Base-by-base conservation (phyloP, 1,140 invertebrate species). In the Potamilus streckersoni region DNA sequence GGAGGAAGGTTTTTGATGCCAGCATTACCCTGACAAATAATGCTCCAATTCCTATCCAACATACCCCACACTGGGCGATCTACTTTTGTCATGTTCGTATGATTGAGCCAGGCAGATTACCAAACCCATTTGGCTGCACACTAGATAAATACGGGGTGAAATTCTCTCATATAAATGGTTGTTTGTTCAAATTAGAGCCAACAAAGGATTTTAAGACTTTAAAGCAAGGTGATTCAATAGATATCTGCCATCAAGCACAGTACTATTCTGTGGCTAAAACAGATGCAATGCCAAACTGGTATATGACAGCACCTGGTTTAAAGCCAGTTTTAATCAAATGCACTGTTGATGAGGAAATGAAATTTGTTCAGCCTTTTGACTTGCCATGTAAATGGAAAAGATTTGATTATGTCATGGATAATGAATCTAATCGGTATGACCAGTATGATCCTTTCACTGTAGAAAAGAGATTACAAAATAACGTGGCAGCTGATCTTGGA, bases 301-400 rank as follows among this genome's bases (percentile, higher is more conserved):
- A 83, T 59, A 63, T 86, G 1, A 56, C 79, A 17, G 71, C 62
- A 59, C 78, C 77, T 2, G 80, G 73, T 31, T 56, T 83, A 3
- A 59, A 73, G 23, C 78, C 86, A 15, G 66, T 70, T 2, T 67
- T 83, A 20, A 82, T 87, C 23, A 69, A 73, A 20, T 78, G 76
- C 70, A 87, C 86, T 23, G 78, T 73, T 31, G 83, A 82, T n/a
- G 86, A 87, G 63, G 73, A 76, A 31, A 76, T 87, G 66, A 67
- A 61, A 16, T 87, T 86, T 81, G 85, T 87, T n/a, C 78, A 73
- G 23, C 73, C 82, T 3, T 84, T 86, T 74, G 77, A 82, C 74
- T 75, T 62, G 8, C 73, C 80, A 17, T 71, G 63, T 23, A 69
- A 80, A n/a, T 84, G 83, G 82, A 86, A 86, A 55, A 61, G 84